Conservation (phyloP, 2,113 vertebrate species). For the Pagrus major region DNA sequence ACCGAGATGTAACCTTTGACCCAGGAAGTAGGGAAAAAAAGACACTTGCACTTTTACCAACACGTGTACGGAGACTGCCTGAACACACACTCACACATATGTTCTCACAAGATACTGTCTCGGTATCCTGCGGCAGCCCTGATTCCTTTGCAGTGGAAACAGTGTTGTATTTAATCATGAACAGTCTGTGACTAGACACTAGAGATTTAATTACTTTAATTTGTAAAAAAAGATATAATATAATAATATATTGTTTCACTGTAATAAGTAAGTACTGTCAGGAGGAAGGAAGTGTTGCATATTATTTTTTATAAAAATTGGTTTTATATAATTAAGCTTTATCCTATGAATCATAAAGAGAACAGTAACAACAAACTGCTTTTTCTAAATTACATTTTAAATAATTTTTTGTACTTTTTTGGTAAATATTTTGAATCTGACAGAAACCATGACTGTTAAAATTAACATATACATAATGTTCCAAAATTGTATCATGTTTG, state of each 20-base stretch:
- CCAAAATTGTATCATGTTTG: not conserved
- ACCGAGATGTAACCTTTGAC: slow-evolving; percentile 41
- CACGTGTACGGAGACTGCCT: not conserved
- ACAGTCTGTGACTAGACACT: not conserved
- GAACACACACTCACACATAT: not conserved
- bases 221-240: not conserved
- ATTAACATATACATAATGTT: not conserved
- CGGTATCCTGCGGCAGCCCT: not conserved
- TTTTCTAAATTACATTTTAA: not conserved
- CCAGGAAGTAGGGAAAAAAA: slow-evolving; percentile 23
- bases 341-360: not conserved
- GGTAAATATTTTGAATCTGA: not conserved
- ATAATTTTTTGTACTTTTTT: slow-evolving; percentile 7
- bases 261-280: not conserved
- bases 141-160: slow-evolving; percentile 6
- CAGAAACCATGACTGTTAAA: not conserved
- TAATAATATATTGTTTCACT: slow-evolving; percentile 15
- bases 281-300: not conserved
- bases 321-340: not conserved
- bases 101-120: not conserved
- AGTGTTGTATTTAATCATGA: not conserved
- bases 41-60: slow-evolving; percentile 18
- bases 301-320: not conserved
- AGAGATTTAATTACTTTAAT: not conserved
- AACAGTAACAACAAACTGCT: not conserved